Evolutionary conservation across 2,888 invertebrate genomes (phyloP), one percentile per base, ranked within the genome.

Genomic region (Lithophane leautieri): DNA sequence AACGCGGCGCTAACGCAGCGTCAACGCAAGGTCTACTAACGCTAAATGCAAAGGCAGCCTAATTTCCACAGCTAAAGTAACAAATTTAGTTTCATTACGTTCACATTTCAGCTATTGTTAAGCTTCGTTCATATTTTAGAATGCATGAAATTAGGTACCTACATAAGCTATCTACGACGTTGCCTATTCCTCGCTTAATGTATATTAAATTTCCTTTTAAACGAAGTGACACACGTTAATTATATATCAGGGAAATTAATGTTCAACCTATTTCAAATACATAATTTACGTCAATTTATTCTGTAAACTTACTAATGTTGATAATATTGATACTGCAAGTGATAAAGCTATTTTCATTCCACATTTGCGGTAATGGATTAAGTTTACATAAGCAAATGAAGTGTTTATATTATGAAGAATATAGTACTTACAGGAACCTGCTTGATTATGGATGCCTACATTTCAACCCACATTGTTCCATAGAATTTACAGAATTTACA

Each of bases 401-500:
- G 12, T 77, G 78, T 54, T 77, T 78, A 50, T 78, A 50, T 78
- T 77, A 78, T 63, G 71, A 78, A 78, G 71, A 81, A 69, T 34
- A 25, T 34, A 25, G 65, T 78, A 63, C 63, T 78, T 66, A 70
- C 67, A 65, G 65, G 74, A 81, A 78, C 73, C 68, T 47, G 67
- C 62, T 78, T 84, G 74, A 81, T 83, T 78, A 71, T 70, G 78
- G 68, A 73, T 67, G 50, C 61, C 56, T 62, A 71, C 61, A 82
- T 81, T 78, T 66, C 70, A 73, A 78, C 65, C 63, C 70, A 63
- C 69, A 80, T 86, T 84, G 87, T 86, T 85, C 76, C 63, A 75
- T 79, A 76, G 70, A 85, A 84, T 86, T 86, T 86, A 79, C 82
- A 76, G 70, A 85, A 84, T 86, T 86, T 86, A 79, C 82, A 87